These are phyloP conservation scores for Sebastes itinus DNA, from an alignment of 2,797 vertebrate species.

Conservation along the genomic window DNA sequence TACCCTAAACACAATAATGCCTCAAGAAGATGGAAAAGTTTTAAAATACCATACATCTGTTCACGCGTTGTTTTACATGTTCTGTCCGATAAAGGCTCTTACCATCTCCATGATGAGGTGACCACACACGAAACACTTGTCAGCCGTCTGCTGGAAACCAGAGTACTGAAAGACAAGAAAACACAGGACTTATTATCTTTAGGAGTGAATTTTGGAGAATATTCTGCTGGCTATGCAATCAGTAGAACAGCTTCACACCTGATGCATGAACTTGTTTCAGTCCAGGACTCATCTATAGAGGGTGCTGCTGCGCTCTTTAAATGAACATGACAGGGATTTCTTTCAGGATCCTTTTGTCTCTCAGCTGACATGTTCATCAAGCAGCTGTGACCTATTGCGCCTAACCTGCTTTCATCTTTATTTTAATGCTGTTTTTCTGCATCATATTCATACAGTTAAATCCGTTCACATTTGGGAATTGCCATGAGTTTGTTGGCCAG, in stretches of 20 bases:
- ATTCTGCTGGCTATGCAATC: not conserved
- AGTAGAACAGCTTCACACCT: not conserved
- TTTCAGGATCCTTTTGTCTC: constrained; percentile 13
- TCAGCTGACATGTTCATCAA: constrained; percentile 1
- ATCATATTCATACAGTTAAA: not conserved
- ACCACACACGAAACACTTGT: constrained; percentile 98
- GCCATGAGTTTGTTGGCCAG: not conserved
- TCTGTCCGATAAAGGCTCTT: constrained; percentile 61
- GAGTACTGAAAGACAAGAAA: constrained; percentile 88
- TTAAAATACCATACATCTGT: not conserved
- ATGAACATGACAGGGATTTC: not conserved
- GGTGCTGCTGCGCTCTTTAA: constrained; percentile 66
- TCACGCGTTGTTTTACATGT: not conserved
- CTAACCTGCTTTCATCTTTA: not conserved
- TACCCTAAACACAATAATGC: no score
- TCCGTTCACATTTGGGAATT: not conserved
- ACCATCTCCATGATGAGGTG: constrained; percentile 99
- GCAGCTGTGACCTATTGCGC: not conserved
- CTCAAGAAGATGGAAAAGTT: not conserved
- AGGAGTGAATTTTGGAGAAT: not conserved
- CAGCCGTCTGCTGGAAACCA: constrained; percentile 98
- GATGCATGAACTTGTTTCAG: not conserved
- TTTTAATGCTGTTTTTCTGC: not conserved
- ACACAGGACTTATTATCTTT: constrained; percentile 12
- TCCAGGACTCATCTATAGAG: constrained; percentile 47